Evolutionary conservation across 2,113 vertebrate species (phyloP), one percentile per base, ranked within the genome.

Genomic region (Puffinus mauretanicus): DNA sequence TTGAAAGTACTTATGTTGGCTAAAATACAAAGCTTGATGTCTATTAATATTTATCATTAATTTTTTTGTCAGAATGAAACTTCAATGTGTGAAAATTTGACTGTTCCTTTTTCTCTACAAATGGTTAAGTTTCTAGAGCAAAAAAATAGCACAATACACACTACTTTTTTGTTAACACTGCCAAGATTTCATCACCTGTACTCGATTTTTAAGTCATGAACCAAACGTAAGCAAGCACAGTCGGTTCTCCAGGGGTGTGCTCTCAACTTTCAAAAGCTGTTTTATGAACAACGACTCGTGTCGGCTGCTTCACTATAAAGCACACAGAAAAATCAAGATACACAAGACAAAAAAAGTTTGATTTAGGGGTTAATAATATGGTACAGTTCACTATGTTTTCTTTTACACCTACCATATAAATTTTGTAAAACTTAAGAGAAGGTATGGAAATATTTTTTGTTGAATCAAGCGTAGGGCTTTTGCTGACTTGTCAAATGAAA

Each of bases 321-420:
- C 99, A 99, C 99, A 99, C 99, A 99, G 99, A 99, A 98, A 99
- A 99, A 99, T 99, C 99, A 99, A 99, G 99, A 99, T 99, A 99
- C 99, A 99, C 98, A 99, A 99, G 99, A 99, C 99, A 99, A 98
- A 99, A 98, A 98, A 99, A 99, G 99, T 99, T 99, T 99, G 99
- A 99, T 99, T 99, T 98, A 99, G 98, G 99, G 98, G 98, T 99
- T 98, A 98, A 99, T 99, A 98, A 99, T 98, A 99, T 97, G 98
- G 98, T 98, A 99, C 99, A 99, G 98, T 99, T 99, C 98, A 99
- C 99, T 98, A 98, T 97, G 98, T 98, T 98, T 98, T 98, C 96
- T 98, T 98, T 98, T 98, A 98, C 97, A 99, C 99, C 99, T 99
- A 99, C 99, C 99, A 99, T 97, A 98, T 81, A 98, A 98, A 98